Base-by-base conservation (phyloP, 2,888 invertebrate species). In the Drosophila birchii region DNA sequence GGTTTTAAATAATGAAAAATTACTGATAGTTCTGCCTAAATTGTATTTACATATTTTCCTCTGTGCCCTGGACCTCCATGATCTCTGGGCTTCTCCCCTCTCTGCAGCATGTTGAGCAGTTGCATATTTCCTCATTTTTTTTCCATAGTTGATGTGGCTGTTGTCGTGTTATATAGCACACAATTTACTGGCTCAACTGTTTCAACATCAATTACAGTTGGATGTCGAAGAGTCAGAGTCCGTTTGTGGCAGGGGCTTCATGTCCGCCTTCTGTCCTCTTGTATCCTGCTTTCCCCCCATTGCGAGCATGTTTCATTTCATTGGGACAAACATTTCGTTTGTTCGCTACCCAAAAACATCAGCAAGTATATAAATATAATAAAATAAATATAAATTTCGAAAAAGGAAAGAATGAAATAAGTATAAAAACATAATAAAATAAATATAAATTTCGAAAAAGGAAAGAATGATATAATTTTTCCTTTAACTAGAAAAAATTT, bases 131-230 rank as follows among this genome's bases (percentile, higher is more conserved):
- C 34, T 54, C 47, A 54, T 60, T 63, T 54, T 59, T 59, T 62
- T 18, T 29, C 23, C 45, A n/a, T 32, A n/a, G 18, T 7, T 53
- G n/a, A 51, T 77, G 57, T 38, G 78, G 56, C 44, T 58, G 43
- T 55, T 67, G 78, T 49, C 76, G 64, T 74, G 72, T 62, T 41
- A 51, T 78, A 59, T 79, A 45, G 73, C 75, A 66, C 69, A 83
- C 75, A 83, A 80, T 83, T 78, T 80, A 84, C 84, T 80, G 80
- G 64, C 78, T 78, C 81, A 80, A 80, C 80, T 80, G 80, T 84
- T 84, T 80, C 78, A 73, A 75, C 81, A 84, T 80, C 81, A 80
- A 80, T 80, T 84, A 78, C 84, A 73, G 72, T 75, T 75, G 64
- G 72, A 61, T 72, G 71, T 57, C 61, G 51, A 56, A 26, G 60